Base-by-base conservation (phyloP, 2,888 invertebrate genomes). In the Lacanobia oleracea region DNA sequence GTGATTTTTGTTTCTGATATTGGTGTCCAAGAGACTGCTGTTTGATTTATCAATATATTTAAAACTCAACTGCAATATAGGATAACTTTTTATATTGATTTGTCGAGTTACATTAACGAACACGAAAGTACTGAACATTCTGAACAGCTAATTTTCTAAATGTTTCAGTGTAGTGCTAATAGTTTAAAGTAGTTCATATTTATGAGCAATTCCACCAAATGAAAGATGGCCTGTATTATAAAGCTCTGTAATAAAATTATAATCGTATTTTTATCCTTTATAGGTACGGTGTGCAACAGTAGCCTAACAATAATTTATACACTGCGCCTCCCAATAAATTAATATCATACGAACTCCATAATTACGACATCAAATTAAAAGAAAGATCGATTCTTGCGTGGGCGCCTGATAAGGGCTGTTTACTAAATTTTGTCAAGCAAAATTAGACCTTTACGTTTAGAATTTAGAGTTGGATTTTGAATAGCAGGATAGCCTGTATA, bases 401-500 rank as follows among this genome's bases (percentile, higher is more conserved):
- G 85, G 82, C 78, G 79, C 57, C 71, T 75, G 85, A 85, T 85
- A 85, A 85, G 85, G 82, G 80, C 75, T 72, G 83, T 27, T 71
- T 59, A 60, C 43, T 10, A 57, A 69, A 54, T 27, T 2, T 0
- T 8, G 9, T 51, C 65, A 72, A 12, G 9, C 9, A 1, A 72
- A 70, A 60, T 37, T 54, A 5, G 1, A 51, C 72, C 60, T 67
- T 78, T 1, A 0, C 0, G 0, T 0, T 2, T 12, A 0, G 0
- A 0, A 0, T 2, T 48, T 65, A 83, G 14, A 69, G 72, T 64
- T 33, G 12, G 27, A 53, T 59, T 53, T 81, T 23, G 7, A n/a
- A 21, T 48, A 23, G 18, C 23, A 16, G 14, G 14, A 23, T 10
- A 18, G 14, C 18, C 14, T 1, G 33, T 59, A 62, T 69, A 80